A percentile compares a stretch with the other conserved stretches of the same genome.
Conservation (phyloP, 2,888 invertebrate genomes). For the Trachelus tabidus region DNA sequence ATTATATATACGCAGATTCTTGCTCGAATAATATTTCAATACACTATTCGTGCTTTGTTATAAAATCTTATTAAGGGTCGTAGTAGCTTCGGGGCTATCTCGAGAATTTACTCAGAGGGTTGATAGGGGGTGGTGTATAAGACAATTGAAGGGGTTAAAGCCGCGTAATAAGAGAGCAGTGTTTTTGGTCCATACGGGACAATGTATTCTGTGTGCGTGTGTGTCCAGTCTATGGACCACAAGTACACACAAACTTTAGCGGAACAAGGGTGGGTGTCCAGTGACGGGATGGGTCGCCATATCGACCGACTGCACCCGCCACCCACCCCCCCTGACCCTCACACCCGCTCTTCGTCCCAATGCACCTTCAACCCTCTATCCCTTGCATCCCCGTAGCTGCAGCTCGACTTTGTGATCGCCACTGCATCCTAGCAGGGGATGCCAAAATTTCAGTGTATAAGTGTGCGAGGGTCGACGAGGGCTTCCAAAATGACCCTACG, state of each 20-base stretch:
- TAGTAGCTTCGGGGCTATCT: background rate
- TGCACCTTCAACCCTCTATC: background rate
- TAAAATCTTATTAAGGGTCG: background rate
- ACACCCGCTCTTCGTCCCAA: background rate
- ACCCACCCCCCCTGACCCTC: conserved; percentile 47
- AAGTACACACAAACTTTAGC: conserved; percentile 33
- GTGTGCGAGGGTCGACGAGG: conserved; percentile 34
- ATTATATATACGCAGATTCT: background rate
- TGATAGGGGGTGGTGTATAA: conserved; percentile 36
- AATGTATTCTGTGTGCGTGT: conserved; percentile 31
- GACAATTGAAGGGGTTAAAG: conserved; percentile 58
- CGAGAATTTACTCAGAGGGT: background rate
- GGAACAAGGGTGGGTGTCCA: conserved; percentile 52
- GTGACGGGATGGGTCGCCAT: conserved; percentile 62
- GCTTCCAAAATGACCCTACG: conserved; percentile 26
- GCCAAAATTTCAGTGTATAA: conserved; percentile 59
- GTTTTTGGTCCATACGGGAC: conserved; percentile 59
- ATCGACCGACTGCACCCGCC: conserved; percentile 63
- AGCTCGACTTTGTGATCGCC: conserved; percentile 50
- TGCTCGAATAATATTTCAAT: background rate
- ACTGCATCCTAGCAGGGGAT: conserved; percentile 48
- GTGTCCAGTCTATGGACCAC: conserved; percentile 61
- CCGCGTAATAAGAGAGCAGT: conserved; percentile 61
- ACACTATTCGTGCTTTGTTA: background rate
- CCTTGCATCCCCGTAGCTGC: conserved; percentile 56